Conservation (phyloP, 2,113 vertebrate species). For the Leucosticte australis region DNA sequence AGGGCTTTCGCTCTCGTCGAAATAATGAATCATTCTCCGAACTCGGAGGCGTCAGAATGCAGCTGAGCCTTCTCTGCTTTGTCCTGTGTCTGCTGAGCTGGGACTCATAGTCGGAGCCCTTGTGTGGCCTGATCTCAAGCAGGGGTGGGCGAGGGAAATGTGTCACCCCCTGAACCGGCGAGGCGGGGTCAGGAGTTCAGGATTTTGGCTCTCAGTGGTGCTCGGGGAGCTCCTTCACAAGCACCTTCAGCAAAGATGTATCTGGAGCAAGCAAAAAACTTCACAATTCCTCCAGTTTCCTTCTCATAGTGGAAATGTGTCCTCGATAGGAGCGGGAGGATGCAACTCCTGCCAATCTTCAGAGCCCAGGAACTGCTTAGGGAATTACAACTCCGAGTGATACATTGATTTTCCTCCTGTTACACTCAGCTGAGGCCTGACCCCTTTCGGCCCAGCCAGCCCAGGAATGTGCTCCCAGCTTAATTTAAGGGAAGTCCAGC, state of each 20-base stretch:
- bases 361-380: not conserved
- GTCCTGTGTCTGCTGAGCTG: conserved; percentile 35
- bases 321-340: fast-evolving
- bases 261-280: not conserved
- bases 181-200: not conserved
- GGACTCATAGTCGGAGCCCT: not conserved
- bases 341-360: not conserved
- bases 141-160: not conserved
- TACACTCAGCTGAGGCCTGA: not conserved
- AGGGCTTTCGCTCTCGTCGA: not conserved
- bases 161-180: not conserved
- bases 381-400: not conserved
- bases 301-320: not conserved
- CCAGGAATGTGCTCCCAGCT: not conserved
- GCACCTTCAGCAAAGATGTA: not conserved
- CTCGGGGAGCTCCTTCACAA: not conserved
- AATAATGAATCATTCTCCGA: conserved; percentile 58
- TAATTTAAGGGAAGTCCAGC: not conserved
- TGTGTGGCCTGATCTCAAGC: not conserved
- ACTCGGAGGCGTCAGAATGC: conserved; percentile 35
- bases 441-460: not conserved
- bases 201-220: not conserved
- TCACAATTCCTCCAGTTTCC: not conserved
- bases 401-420: not conserved
- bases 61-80: conserved; percentile 42